Evolutionary conservation across 2,113 vertebrate species (phyloP).

Genomic region (Amphiprion ocellaris): DNA sequence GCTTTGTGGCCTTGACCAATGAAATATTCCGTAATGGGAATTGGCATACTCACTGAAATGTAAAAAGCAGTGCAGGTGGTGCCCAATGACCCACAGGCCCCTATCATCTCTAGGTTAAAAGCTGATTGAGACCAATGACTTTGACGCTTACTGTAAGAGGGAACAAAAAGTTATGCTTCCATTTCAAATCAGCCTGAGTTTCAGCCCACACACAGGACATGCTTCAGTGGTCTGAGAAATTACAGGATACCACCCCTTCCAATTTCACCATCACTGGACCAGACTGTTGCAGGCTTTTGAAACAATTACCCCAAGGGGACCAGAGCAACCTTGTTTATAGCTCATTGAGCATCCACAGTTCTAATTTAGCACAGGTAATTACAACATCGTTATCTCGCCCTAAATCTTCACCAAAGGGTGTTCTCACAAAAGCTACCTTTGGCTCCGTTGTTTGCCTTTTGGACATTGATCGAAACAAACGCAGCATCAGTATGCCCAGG

Average conservation of each 20-base stretch:
- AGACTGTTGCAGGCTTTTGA: constrained; percentile 71
- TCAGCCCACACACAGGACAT: constrained; percentile 66
- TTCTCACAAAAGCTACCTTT: constrained; percentile 55
- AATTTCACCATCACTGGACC: constrained; percentile 76
- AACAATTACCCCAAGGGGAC: constrained; percentile 81
- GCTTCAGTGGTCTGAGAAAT: constrained; percentile 83
- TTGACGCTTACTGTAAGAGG: constrained; percentile 64
- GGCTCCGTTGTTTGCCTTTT: constrained; percentile 49
- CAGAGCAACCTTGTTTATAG: constrained; percentile 79
- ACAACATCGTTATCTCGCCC: constrained; percentile 71
- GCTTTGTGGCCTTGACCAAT: constrained; percentile 7
- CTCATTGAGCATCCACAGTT: constrained; percentile 79
- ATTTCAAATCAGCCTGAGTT: constrained; percentile 76
- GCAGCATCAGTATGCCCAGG: constrained; percentile 50
- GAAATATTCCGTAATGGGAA: constrained; percentile 49
- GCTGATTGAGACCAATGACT: constrained; percentile 70
- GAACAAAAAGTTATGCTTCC: constrained; percentile 75
- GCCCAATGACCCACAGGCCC: constrained; percentile 58
- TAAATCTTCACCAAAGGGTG: constrained; percentile 66
- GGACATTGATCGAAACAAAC: constrained; percentile 65
- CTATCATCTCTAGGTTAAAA: constrained; percentile 58
- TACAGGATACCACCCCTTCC: constrained; percentile 79
- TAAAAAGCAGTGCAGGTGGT: constrained; percentile 51
- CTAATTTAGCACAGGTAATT: constrained; percentile 77
- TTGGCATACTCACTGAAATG: constrained; percentile 52